A percentile compares a stretch with the other conserved stretches of the same genome.
Evolutionary conservation across 1,140 invertebrate species (phyloP).

Genomic region (Camponotus pennsylvanicus): DNA sequence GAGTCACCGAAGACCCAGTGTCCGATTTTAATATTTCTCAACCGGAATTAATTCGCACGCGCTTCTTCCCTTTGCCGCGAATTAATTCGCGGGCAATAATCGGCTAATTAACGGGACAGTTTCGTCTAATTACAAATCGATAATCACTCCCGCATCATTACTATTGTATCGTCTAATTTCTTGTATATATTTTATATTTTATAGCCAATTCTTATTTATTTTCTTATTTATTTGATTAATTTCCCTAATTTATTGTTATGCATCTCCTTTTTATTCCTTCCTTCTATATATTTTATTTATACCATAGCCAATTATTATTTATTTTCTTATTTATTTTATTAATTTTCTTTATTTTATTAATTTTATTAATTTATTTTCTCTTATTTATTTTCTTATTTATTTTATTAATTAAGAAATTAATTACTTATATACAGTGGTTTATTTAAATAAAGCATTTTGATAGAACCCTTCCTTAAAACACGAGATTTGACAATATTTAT

Average conservation of each 20-base stretch:
- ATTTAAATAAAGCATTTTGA: too few relatives aligned
- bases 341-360: background rate
- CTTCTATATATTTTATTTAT: background rate
- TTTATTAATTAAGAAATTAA: too few relatives aligned
- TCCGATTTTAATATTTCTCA: constrained; percentile 53
- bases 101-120: constrained; percentile 31
- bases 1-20: constrained; percentile 32
- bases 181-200: background rate
- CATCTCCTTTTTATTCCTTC: background rate
- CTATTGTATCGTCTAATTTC: constrained; percentile 14
- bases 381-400: too few relatives aligned
- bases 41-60: constrained; percentile 30
- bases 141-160: constrained; percentile 20
- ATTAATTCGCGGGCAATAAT: constrained; percentile 33
- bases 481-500: too few relatives aligned
- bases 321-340: too few relatives aligned
- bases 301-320: too few relatives aligned
- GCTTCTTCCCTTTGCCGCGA: constrained; percentile 14
- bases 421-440: background rate
- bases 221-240: background rate
- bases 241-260: too few relatives aligned
- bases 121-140: constrained; percentile 25
- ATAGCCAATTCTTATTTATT: too few relatives aligned
- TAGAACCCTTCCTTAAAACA: too few relatives aligned
- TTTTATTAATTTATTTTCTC: too few relatives aligned